phyloP scores from a whole-genome alignment of 2,113 vertebrate genomes.

The Ceyx margarethae region DNA sequence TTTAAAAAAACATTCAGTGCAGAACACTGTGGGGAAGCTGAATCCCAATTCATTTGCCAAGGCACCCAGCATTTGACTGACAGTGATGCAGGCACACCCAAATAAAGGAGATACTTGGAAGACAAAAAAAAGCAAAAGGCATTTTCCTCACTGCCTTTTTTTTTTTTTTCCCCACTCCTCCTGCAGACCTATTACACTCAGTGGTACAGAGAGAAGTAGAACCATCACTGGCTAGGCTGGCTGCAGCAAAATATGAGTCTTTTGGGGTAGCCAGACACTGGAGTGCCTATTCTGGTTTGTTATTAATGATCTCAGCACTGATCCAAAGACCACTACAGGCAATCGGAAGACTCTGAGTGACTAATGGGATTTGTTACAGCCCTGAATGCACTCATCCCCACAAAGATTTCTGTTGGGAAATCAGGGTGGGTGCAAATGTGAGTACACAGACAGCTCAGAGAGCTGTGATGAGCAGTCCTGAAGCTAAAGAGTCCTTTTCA shows the following conservation, averaged over 20 bases:
- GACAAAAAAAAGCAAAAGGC: slow-evolving; percentile 4
- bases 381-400: not conserved
- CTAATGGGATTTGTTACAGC: not conserved
- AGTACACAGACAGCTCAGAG: not conserved
- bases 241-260: not conserved
- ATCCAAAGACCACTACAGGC: not conserved
- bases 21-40: slow-evolving; percentile 14
- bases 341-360: not conserved
- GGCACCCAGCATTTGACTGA: not conserved
- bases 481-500: not conserved
- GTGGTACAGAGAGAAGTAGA: not conserved
- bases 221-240: not conserved
- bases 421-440: not conserved
- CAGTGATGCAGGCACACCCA: not conserved
- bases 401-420: slow-evolving; percentile 31
- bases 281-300: not conserved
- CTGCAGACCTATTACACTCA: not conserved
- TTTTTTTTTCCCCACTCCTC: not conserved
- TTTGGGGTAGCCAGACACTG: not conserved
- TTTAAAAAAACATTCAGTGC: not conserved
- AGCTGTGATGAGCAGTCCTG: not conserved
- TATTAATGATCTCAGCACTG: not conserved
- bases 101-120: not conserved
- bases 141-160: slow-evolving; percentile 3
- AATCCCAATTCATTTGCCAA: slow-evolving; percentile 30